Evolutionary conservation across 2,888 invertebrate genomes (phyloP).

Genomic region (Tetragonula carbonaria): DNA sequence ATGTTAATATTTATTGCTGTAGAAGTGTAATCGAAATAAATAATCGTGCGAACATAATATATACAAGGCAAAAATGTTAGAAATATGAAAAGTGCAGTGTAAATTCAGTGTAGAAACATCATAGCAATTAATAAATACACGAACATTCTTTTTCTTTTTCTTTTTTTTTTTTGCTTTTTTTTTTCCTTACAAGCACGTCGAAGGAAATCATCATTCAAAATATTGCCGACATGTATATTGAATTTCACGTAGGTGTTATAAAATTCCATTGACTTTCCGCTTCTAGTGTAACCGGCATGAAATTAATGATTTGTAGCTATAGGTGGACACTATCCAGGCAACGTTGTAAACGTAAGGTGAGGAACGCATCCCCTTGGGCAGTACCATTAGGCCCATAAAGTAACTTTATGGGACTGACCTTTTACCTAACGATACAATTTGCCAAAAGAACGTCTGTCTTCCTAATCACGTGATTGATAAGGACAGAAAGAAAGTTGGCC

Average conservation of each 20-base stretch:
- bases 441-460: too few relatives aligned
- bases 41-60: conserved; percentile 27
- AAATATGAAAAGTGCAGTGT: conserved; percentile 38
- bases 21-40: conserved; percentile 63
- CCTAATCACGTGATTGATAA: too few relatives aligned
- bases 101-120: conserved; percentile 48
- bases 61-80: conserved; percentile 46
- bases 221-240: background rate
- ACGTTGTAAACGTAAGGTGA: too few relatives aligned
- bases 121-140: conserved; percentile 13
- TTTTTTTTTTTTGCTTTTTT: too few relatives aligned
- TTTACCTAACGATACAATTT: too few relatives aligned
- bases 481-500: too few relatives aligned
- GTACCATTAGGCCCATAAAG: too few relatives aligned
- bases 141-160: background rate
- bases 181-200: background rate
- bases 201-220: background rate
- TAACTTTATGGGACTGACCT: too few relatives aligned
- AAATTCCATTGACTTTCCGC: background rate
- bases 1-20: conserved; percentile 62
- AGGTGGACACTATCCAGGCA: too few relatives aligned
- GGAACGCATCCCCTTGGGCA: too few relatives aligned
- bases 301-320: conserved; percentile 11
- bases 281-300: conserved; percentile 3
- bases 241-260: background rate